These are phyloP conservation scores for Yponomeuta sedellus DNA, from an alignment of 2,888 invertebrate species.

Conservation along the genomic window DNA sequence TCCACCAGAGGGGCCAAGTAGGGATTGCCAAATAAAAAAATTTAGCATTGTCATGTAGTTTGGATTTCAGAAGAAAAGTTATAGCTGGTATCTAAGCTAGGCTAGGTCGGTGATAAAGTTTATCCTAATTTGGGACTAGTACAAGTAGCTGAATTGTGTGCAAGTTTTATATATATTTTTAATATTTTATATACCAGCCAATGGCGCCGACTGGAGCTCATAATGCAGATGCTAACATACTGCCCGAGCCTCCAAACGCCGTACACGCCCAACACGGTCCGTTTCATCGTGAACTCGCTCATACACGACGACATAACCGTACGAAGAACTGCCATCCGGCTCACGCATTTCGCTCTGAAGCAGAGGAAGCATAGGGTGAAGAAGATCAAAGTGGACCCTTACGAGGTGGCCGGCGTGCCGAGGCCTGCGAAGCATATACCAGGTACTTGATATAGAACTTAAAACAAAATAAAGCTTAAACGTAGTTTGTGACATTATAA, in stretches of 20 bases:
- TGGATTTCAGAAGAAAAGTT: no score
- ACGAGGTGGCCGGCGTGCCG: constrained; percentile 49
- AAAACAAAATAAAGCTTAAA: no score
- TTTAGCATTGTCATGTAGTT: no score
- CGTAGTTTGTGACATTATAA: no score
- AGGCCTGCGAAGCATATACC: constrained; percentile 47
- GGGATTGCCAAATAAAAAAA: no score
- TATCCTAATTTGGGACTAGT: no score
- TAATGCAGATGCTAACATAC: constrained; percentile 82
- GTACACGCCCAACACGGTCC: constrained; percentile 79
- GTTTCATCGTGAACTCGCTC: constrained; percentile 79
- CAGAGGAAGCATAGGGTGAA: constrained; percentile 83
- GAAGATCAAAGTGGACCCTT: constrained; percentile 77
- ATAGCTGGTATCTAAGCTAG: no score
- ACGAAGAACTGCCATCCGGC: constrained; percentile 81
- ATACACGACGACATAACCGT: constrained; percentile 88
- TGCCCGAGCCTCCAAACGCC: constrained; percentile 83
- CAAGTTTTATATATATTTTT: no score
- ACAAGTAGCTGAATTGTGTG: no score
- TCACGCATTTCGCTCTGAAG: constrained; percentile 79
- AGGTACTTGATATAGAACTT: no score
- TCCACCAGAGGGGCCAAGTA: no score
- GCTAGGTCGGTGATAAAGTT: no score
- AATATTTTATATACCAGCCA: constrained; percentile 68
- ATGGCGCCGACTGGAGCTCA: constrained; percentile 89